phyloP scores from a whole-genome alignment of 1,140 invertebrate species.

The Sipha flava region DNA sequence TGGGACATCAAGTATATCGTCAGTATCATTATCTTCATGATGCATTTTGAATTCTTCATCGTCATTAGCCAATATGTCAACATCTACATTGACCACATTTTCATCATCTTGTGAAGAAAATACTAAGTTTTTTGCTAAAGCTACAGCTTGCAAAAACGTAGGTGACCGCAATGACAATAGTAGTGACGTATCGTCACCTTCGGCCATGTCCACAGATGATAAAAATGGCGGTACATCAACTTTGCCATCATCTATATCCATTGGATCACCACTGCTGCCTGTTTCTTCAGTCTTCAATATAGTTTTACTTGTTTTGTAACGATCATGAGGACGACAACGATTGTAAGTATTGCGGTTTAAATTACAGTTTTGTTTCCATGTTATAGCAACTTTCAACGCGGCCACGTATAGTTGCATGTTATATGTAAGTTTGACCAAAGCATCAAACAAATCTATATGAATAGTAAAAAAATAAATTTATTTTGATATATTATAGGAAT shows the following conservation, averaged over 20 bases:
- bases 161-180: background rate
- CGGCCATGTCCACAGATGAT: background rate
- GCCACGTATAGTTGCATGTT: conserved; percentile 7
- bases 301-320: background rate
- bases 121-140: background rate
- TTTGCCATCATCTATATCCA: background rate
- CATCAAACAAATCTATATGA: conserved; percentile 8
- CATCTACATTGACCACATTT: background rate
- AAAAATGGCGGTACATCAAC: background rate
- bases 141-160: background rate
- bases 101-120: background rate
- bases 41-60: background rate
- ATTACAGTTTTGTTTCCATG: background rate
- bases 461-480: background rate
- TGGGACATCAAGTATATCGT: background rate
- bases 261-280: background rate
- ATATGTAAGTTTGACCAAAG: background rate
- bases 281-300: background rate
- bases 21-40: background rate
- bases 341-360: too few relatives aligned
- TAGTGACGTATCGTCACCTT: background rate
- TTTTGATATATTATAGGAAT: background rate
- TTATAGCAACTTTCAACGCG: background rate
- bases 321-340: background rate
- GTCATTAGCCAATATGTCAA: background rate